A percentile compares a stretch with the other conserved stretches of the same genome.
phyloP scores from a whole-genome alignment of 1,140 invertebrate species.

The Bradysia coprophila region DNA sequence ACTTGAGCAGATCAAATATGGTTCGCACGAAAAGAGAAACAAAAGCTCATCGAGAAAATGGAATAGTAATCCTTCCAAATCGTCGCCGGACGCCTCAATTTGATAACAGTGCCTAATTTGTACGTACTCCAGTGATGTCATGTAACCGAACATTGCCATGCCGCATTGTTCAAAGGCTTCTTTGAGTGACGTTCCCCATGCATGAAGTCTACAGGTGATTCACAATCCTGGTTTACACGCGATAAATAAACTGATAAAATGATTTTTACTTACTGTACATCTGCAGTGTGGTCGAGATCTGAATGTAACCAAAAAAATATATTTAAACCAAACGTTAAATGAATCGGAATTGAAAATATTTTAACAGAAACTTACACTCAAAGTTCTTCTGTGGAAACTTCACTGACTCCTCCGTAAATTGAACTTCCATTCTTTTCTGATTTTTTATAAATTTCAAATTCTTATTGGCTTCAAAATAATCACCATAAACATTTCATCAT shows the following conservation, averaged over 20 bases:
- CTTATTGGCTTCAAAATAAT: no score
- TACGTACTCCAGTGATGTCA: conserved; percentile 82
- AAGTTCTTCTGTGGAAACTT: conserved; percentile 18
- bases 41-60: conserved; percentile 91
- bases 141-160: conserved; percentile 92
- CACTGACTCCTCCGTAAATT: conserved; percentile 17
- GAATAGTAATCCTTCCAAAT: conserved; percentile 75
- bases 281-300: conserved; percentile 95
- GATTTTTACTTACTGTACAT: conserved; percentile 93
- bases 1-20: conserved; percentile 56
- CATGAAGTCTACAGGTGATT: conserved; percentile 47
- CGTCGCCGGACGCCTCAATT: conserved; percentile 73
- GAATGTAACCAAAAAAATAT: conserved; percentile 14
- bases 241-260: no score
- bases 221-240: no score
- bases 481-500: no score
- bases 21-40: conserved; percentile 84
- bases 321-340: conserved; percentile 2
- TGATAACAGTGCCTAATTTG: conserved; percentile 58
- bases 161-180: conserved; percentile 94
- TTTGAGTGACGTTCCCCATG: conserved; percentile 73
- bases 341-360: background rate
- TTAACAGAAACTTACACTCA: conserved; percentile 16
- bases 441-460: no score
- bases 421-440: conserved; percentile 14